Evolutionary conservation across 2,888 invertebrate species (phyloP).

Genomic region (Sympetrum striolatum): DNA sequence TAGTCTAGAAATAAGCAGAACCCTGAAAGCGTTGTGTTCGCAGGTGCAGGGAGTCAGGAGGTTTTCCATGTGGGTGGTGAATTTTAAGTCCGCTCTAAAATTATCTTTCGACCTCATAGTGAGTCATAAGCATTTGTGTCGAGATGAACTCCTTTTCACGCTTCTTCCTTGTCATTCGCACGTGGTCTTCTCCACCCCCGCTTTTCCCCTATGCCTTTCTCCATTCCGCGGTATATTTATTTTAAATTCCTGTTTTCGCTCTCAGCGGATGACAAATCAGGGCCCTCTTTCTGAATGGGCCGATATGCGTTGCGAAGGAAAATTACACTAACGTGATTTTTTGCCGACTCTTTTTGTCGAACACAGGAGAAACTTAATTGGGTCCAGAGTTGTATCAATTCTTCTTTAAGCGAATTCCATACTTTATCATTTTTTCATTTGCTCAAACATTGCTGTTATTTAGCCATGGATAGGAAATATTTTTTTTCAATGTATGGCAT

Average conservation of each 20-base stretch:
- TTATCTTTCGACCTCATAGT: slow-evolving; percentile 7
- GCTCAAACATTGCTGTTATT: too few species aligned
- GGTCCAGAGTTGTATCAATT: too few species aligned
- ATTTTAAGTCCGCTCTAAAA: neutral
- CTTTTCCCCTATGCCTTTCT: neutral
- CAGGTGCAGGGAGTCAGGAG: neutral
- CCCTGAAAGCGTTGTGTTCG: neutral
- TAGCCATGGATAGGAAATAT: too few species aligned
- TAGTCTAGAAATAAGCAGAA: neutral
- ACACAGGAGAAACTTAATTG: too few species aligned
- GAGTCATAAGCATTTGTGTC: neutral
- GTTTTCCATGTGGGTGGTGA: slow-evolving; percentile 1
- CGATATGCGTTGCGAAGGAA: neutral
- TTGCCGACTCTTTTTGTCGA: too few species aligned
- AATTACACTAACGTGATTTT: too few species aligned
- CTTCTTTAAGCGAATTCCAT: too few species aligned
- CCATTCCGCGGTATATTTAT: neutral
- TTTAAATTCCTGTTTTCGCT: neutral
- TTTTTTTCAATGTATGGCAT: too few species aligned
- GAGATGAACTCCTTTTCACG: neutral
- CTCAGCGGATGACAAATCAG: neutral
- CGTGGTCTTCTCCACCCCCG: neutral
- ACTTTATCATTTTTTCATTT: too few species aligned
- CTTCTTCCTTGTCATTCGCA: neutral
- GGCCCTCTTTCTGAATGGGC: neutral